Conservation (phyloP, 2,888 invertebrate genomes). For the Troides oblongomaculatus region DNA sequence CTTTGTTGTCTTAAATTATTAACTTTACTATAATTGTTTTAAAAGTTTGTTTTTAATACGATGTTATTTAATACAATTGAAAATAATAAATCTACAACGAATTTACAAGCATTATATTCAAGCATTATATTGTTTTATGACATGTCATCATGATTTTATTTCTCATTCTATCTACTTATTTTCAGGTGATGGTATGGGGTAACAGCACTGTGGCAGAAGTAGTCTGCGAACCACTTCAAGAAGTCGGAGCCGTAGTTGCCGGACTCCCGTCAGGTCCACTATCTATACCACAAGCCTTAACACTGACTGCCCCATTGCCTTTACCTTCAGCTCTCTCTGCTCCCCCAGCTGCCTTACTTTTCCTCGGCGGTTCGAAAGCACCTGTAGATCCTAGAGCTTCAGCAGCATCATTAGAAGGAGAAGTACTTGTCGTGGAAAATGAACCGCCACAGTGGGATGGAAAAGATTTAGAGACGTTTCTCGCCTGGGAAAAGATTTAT, state of each 20-base stretch:
- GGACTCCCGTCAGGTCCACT: constrained; percentile 66
- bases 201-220: constrained; percentile 72
- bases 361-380: constrained; percentile 82
- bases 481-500: constrained; percentile 75
- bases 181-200: constrained; percentile 67
- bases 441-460: constrained; percentile 79
- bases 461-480: constrained; percentile 70
- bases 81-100: too few relatives aligned
- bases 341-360: constrained; percentile 71
- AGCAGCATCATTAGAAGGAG: constrained; percentile 80
- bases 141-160: background rate
- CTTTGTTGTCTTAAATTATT: constrained; percentile 10
- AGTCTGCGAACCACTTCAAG: constrained; percentile 66
- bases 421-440: constrained; percentile 82
- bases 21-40: background rate
- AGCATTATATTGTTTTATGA: background rate
- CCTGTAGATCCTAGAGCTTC: constrained; percentile 81
- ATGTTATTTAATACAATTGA: too few relatives aligned
- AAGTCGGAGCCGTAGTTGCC: constrained; percentile 64
- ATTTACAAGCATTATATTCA: too few relatives aligned
- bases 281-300: constrained; percentile 53
- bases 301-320: constrained; percentile 54
- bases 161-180: constrained; percentile 31
- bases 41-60: background rate
- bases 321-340: constrained; percentile 43